These are phyloP conservation scores for Diadema setosum DNA, from an alignment of 35 echinoderm and acorn worm genomes.

Conservation along the genomic window DNA sequence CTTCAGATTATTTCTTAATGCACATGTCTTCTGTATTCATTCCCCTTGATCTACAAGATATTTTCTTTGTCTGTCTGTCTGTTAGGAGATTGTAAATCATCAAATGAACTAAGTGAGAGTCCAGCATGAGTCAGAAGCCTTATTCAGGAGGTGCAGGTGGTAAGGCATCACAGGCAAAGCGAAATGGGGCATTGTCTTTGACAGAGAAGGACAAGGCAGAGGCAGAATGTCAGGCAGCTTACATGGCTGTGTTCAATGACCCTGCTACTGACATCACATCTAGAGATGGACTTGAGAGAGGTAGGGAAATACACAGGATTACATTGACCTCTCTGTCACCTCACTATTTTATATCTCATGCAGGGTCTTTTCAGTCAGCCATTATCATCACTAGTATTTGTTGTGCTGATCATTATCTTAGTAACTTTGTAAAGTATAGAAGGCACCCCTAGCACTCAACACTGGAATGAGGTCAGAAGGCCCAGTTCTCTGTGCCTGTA, in stretches of 20 bases:
- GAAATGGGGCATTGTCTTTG: too few species aligned
- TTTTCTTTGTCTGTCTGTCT: too few species aligned
- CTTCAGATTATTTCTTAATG: too few species aligned
- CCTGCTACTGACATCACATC: slow-evolving; percentile 72
- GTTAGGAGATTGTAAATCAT: too few species aligned
- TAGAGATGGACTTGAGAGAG: slow-evolving; percentile 56
- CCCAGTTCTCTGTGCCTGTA: too few species aligned
- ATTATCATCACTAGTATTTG: neutral
- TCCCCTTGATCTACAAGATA: too few species aligned
- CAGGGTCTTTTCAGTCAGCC: neutral
- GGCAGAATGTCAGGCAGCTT: slow-evolving; percentile 53
- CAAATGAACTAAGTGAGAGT: too few species aligned
- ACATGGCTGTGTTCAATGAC: slow-evolving; percentile 52
- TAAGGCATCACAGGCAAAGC: too few species aligned
- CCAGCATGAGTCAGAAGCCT: too few species aligned
- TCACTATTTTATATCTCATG: neutral
- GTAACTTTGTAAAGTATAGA: neutral
- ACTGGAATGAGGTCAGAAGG: neutral
- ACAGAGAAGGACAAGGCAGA: neutral
- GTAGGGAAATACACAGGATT: neutral
- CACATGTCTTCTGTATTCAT: too few species aligned
- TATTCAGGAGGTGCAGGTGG: too few species aligned
- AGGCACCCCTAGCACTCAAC: neutral
- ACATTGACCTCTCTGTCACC: neutral
- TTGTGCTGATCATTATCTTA: neutral